Evolutionary conservation across 2,113 vertebrate genomes (phyloP).

Genomic region (Benitochromis conjunctus): DNA sequence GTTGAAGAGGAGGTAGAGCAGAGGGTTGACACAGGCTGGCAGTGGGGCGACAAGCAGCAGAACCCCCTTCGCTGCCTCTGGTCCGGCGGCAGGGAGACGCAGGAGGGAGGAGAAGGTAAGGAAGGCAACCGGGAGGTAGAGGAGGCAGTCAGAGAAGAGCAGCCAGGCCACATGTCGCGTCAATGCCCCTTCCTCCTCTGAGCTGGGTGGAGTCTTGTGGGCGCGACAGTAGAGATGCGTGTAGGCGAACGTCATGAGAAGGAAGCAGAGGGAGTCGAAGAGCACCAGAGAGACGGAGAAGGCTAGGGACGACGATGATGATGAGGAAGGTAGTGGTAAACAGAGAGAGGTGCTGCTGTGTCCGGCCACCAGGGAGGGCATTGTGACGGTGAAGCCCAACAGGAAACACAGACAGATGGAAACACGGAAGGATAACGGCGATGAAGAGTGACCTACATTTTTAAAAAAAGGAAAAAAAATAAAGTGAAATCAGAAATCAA

Average conservation of each 20-base stretch:
- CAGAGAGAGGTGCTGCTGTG: constrained; percentile 83
- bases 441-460: background rate
- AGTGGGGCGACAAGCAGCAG: constrained; percentile 86
- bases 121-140: constrained; percentile 90
- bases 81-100: constrained; percentile 81
- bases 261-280: constrained; percentile 86
- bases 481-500: background rate
- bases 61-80: constrained; percentile 83
- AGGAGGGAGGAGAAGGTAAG: constrained; percentile 88
- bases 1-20: constrained; percentile 92
- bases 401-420: constrained; percentile 42
- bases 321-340: constrained; percentile 76
- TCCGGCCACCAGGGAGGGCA: constrained; percentile 79
- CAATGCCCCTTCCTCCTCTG: constrained; percentile 81
- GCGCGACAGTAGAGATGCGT: constrained; percentile 82
- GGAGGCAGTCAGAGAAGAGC: constrained; percentile 91
- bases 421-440: background rate
- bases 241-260: constrained; percentile 86
- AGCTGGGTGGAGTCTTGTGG: background rate
- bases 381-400: constrained; percentile 76
- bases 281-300: constrained; percentile 86
- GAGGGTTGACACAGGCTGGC: constrained; percentile 88
- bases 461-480: rapidly evolving
- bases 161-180: constrained; percentile 87
- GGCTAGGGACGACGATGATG: constrained; percentile 69